Percentiles rank a stretch among this genome's conserved stretches.
These are phyloP conservation scores for Philaethria dido DNA, from an alignment of 2,888 invertebrate genomes.

Conservation along the genomic window DNA sequence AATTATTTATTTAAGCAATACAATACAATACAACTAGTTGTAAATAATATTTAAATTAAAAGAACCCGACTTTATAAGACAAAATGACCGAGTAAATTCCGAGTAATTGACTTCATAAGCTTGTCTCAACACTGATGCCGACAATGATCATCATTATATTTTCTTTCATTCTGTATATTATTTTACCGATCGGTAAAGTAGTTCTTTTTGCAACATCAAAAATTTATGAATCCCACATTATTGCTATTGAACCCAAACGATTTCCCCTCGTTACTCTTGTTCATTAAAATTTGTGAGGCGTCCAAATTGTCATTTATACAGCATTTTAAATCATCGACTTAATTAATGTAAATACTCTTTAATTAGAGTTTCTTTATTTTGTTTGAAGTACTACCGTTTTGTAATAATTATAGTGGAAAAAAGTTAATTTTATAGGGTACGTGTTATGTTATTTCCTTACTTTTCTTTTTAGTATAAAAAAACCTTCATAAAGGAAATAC, in stretches of 20 bases:
- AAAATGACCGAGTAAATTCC: slow-evolving; percentile 10
- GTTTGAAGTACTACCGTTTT: not conserved
- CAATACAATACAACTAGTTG: not conserved
- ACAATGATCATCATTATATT: slow-evolving; percentile 30
- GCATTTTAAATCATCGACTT: slow-evolving; percentile 14
- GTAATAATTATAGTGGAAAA: not conserved
- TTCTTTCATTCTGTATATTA: not conserved
- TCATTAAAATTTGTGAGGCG: slow-evolving; percentile 28
- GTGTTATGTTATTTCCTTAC: not conserved
- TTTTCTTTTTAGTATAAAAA: not conserved
- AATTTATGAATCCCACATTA: slow-evolving; percentile 40
- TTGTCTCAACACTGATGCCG: slow-evolving; percentile 37
- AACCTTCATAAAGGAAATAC: no score
- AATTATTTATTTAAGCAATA: slow-evolving; percentile 9
- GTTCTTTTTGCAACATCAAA: not conserved
- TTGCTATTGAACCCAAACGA: slow-evolving; percentile 29
- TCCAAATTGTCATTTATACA: slow-evolving; percentile 32
- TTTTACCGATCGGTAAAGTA: not conserved
- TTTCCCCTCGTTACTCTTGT: slow-evolving; percentile 32
- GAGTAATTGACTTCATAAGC: slow-evolving; percentile 29
- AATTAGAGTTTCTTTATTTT: slow-evolving; percentile 20
- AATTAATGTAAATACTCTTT: slow-evolving; percentile 17
- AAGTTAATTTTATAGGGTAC: not conserved
- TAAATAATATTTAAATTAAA: slow-evolving; percentile 5
- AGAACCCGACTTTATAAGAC: not conserved